Percentiles rank a stretch among this genome's conserved stretches.
Conservation (phyloP, 2,888 invertebrate genomes). For the Cataglyphis altisquamis region DNA sequence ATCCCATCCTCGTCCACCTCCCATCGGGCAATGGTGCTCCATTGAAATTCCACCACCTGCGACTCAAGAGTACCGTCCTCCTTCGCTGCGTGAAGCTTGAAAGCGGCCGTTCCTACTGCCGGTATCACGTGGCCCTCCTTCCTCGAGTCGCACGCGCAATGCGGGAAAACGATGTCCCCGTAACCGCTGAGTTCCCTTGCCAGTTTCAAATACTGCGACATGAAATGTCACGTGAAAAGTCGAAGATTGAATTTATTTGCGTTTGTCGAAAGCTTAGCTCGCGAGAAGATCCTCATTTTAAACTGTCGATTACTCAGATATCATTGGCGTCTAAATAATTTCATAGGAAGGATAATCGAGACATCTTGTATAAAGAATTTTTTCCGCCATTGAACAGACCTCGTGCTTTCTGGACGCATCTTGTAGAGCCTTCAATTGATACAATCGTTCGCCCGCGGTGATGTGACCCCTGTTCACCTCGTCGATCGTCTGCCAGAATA, state of each 20-base stretch:
- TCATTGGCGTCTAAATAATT: too few relatives aligned
- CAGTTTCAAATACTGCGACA: constrained; percentile 91
- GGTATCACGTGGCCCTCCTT: constrained; percentile 95
- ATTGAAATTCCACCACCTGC: constrained; percentile 93
- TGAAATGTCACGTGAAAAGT: background rate
- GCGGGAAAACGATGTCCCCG: constrained; percentile 97
- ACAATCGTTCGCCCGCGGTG: constrained; percentile 95
- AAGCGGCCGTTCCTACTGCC: constrained; percentile 89
- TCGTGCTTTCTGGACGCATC: constrained; percentile 95
- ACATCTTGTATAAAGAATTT: background rate
- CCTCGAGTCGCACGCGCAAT: constrained; percentile 96
- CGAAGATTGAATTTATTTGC: too few relatives aligned
- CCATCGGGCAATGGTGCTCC: constrained; percentile 94
- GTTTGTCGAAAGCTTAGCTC: background rate
- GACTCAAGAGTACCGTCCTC: constrained; percentile 93
- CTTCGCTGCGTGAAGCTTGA: constrained; percentile 94
- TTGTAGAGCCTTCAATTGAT: constrained; percentile 98
- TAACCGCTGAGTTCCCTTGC: constrained; percentile 96
- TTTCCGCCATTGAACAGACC: constrained; percentile 84
- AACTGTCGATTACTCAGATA: too few relatives aligned
- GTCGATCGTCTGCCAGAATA: constrained; percentile 98
- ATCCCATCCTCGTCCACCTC: constrained; percentile 97
- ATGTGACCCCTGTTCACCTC: constrained; percentile 98
- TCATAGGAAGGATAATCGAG: too few relatives aligned
- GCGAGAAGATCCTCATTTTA: too few relatives aligned